These are phyloP conservation scores for Sus cebifrons DNA, from an alignment of 2,797 vertebrate species.

Conservation along the genomic window DNA sequence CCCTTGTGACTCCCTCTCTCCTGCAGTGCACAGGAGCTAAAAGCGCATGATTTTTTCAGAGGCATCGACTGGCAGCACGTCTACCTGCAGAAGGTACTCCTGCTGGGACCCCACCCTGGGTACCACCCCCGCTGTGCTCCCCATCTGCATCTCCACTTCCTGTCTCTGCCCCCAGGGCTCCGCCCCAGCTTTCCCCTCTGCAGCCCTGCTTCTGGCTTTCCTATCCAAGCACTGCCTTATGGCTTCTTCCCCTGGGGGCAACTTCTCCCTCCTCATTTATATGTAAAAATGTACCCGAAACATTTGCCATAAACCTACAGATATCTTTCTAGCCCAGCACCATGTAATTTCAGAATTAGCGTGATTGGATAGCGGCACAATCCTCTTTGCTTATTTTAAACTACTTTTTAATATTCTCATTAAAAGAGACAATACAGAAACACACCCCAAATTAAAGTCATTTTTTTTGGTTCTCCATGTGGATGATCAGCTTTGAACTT, in stretches of 20 bases:
- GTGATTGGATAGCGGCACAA: not conserved
- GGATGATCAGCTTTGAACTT: not conserved
- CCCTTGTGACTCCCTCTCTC: slow-evolving; percentile 27
- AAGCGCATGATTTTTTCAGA: slow-evolving; percentile 97
- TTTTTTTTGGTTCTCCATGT: not conserved
- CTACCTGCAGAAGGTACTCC: slow-evolving; percentile 96
- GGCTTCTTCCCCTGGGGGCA: fast-evolving
- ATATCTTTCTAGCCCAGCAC: not conserved
- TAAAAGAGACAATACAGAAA: not conserved
- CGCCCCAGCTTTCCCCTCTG: fast-evolving
- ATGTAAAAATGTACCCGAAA: not conserved
- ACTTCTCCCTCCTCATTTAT: fast-evolving
- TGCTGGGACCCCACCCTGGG: fast-evolving
- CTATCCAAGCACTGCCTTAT: fast-evolving
- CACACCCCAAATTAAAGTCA: not conserved
- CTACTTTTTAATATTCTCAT: not conserved
- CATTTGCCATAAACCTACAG: not conserved
- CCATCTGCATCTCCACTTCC: not conserved
- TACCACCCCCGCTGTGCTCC: fast-evolving
- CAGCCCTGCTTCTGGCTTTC: not conserved
- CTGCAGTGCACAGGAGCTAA: slow-evolving; percentile 96
- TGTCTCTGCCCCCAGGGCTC: not conserved
- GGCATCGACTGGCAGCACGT: slow-evolving; percentile 99
- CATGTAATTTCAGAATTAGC: not conserved
- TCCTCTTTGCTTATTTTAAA: not conserved